Evolutionary conservation across 2,888 invertebrate genomes (phyloP).

Genomic region (Chrysomela aeneicollis): DNA sequence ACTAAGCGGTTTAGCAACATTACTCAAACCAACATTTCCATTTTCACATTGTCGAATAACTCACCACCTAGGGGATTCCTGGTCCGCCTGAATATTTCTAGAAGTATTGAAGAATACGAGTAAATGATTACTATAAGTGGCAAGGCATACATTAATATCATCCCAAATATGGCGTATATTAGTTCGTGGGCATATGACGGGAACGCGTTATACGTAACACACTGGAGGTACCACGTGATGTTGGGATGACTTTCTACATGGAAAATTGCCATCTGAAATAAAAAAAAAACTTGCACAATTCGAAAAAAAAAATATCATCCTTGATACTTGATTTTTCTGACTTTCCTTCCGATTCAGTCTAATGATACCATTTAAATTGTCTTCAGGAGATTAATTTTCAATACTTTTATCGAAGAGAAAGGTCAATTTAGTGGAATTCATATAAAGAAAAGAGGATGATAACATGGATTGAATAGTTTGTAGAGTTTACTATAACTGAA

Average conservation of each 20-base stretch:
- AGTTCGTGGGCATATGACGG: constrained; percentile 76
- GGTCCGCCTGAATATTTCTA: constrained; percentile 82
- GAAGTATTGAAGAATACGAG: constrained; percentile 87
- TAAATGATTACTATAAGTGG: constrained; percentile 86
- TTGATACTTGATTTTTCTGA: background rate
- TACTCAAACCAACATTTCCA: too few species aligned
- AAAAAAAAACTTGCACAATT: constrained; percentile 8
- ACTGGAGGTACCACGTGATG: constrained; percentile 86
- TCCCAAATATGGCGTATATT: constrained; percentile 82
- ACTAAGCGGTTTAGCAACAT: too few species aligned
- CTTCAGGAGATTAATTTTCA: too few species aligned
- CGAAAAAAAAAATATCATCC: too few species aligned
- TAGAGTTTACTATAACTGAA: too few species aligned
- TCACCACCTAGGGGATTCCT: constrained; percentile 68
- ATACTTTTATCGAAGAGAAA: too few species aligned
- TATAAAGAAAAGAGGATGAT: too few species aligned
- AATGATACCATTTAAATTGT: too few species aligned
- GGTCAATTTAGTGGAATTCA: too few species aligned
- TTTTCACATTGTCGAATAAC: constrained; percentile 37
- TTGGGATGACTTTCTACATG: constrained; percentile 86
- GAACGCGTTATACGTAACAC: constrained; percentile 86
- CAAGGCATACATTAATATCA: constrained; percentile 86
- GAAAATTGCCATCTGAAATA: constrained; percentile 78
- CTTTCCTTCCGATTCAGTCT: too few species aligned
- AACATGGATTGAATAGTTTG: too few species aligned